Evolutionary conservation across 2,888 invertebrate species (phyloP).

Genomic region (Perdita meconis): DNA sequence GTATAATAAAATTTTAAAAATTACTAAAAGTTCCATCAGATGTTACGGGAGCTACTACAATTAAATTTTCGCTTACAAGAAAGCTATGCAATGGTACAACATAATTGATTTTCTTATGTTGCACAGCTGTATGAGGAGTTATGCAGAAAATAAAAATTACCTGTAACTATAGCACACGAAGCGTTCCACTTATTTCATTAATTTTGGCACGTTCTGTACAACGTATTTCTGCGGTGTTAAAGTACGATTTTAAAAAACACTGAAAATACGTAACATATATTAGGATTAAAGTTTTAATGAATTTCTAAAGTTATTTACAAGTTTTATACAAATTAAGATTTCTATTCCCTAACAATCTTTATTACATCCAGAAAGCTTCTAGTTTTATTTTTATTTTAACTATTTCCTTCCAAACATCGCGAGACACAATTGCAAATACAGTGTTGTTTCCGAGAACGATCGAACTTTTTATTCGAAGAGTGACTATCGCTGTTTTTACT

Average conservation of each 20-base stretch:
- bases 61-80: constrained; percentile 36
- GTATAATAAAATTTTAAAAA: constrained; percentile 52
- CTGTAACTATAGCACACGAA: constrained; percentile 56
- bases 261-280: constrained; percentile 26
- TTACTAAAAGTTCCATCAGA: constrained; percentile 46
- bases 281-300: constrained; percentile 42
- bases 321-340: constrained; percentile 40
- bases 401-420: neutral
- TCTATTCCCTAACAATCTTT: constrained; percentile 21
- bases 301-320: constrained; percentile 55
- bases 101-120: constrained; percentile 62
- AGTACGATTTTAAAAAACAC: constrained; percentile 24
- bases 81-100: constrained; percentile 47
- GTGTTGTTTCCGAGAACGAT: too few relatives aligned
- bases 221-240: constrained; percentile 10
- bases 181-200: constrained; percentile 48
- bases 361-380: constrained; percentile 11
- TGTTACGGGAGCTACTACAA: constrained; percentile 36
- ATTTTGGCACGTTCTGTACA: constrained; percentile 49
- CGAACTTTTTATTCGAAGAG: too few relatives aligned
- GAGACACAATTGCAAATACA: too few relatives aligned
- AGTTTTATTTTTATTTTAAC: neutral
- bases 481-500: too few relatives aligned
- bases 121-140: constrained; percentile 59
- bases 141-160: constrained; percentile 67